These are phyloP conservation scores for Silurus lanzhouensis DNA, from an alignment of 2,797 vertebrate genomes.

Conservation along the genomic window DNA sequence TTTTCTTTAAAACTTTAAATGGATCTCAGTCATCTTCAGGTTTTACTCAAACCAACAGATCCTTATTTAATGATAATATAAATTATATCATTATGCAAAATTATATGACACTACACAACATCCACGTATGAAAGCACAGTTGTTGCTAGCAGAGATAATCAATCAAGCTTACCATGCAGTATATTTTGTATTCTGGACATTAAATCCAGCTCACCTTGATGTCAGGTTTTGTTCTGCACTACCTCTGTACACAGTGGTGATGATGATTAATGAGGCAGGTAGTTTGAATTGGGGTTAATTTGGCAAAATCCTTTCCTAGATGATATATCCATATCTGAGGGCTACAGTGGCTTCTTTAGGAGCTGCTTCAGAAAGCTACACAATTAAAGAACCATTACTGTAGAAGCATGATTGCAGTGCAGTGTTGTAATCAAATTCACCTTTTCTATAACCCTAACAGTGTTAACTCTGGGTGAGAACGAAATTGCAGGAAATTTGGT, in stretches of 20 bases:
- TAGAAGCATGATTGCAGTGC: constrained; percentile 21
- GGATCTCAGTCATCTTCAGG: not conserved
- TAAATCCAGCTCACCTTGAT: not conserved
- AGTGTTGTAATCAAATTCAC: constrained; percentile 22
- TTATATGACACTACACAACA: not conserved
- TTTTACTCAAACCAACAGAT: not conserved
- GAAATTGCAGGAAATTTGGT: constrained; percentile 11
- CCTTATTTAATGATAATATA: not conserved
- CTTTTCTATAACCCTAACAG: constrained; percentile 21
- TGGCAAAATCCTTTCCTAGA: not conserved
- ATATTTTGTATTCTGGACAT: constrained; percentile 9
- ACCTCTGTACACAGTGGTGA: not conserved
- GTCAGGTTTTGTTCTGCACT: not conserved
- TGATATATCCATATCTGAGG: not conserved
- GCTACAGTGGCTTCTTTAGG: not conserved
- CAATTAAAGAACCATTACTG: constrained; percentile 28
- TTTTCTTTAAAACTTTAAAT: not conserved
- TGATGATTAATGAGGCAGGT: not conserved
- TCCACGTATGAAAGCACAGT: not conserved
- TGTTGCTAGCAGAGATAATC: not conserved
- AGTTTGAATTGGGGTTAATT: not conserved
- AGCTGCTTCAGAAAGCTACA: constrained; percentile 7
- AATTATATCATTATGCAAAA: no score
- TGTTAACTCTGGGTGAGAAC: constrained; percentile 26
- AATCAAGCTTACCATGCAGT: constrained; percentile 7